A percentile compares a stretch with the other conserved stretches of the same genome.
phyloP scores from a whole-genome alignment of 2,888 invertebrate genomes.

The Ormyrus labotus region DNA sequence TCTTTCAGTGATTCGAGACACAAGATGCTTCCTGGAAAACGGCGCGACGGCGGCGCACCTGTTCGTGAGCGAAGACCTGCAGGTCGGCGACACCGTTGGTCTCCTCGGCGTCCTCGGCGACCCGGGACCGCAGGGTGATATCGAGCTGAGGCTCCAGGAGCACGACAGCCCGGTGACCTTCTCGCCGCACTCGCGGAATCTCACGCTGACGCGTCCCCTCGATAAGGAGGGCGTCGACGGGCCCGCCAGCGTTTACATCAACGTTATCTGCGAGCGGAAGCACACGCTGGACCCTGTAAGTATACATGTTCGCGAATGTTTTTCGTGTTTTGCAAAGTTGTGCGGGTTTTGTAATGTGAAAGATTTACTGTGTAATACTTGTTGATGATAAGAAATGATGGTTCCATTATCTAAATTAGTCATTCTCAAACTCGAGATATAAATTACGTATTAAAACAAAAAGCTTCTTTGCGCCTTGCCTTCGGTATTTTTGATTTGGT shows the following conservation, averaged over 20 bases:
- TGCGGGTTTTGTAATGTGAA: neutral
- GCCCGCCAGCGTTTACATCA: constrained; percentile 90
- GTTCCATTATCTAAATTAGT: too few species aligned
- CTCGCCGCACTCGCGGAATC: constrained; percentile 86
- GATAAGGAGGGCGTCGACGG: constrained; percentile 91
- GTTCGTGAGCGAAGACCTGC: constrained; percentile 90
- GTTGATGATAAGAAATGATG: neutral
- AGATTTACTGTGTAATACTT: neutral
- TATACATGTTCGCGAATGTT: constrained; percentile 16
- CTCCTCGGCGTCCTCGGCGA: constrained; percentile 89
- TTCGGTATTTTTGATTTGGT: too few species aligned
- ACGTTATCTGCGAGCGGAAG: constrained; percentile 89
- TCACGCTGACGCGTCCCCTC: constrained; percentile 85
- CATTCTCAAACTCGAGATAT: too few species aligned
- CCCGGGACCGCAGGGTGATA: constrained; percentile 86
- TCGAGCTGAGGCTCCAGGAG: constrained; percentile 87
- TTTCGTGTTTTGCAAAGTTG: neutral
- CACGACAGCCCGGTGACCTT: constrained; percentile 88
- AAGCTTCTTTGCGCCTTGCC: too few species aligned
- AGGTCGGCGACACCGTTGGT: constrained; percentile 88
- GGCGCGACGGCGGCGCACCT: constrained; percentile 95
- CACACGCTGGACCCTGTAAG: constrained; percentile 87
- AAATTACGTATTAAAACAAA: too few species aligned
- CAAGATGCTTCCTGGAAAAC: constrained; percentile 91
- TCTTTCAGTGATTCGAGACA: constrained; percentile 84